Percentiles rank a stretch among this genome's conserved stretches.
These are phyloP conservation scores for Drosophila monieri DNA, from an alignment of 2,888 invertebrate genomes.

Conservation along the genomic window DNA sequence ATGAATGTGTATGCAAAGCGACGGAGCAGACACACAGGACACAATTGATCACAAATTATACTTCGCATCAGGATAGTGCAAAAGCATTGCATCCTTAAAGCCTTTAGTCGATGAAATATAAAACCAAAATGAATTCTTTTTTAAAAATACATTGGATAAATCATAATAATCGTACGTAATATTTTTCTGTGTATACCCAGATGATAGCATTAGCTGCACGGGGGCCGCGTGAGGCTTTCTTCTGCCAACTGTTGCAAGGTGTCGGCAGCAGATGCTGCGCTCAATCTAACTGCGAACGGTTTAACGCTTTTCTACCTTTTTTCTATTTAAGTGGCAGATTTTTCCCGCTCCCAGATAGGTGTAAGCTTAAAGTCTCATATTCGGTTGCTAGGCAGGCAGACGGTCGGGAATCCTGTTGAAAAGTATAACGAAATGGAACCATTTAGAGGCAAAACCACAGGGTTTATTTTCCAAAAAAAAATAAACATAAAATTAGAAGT, in stretches of 20 bases:
- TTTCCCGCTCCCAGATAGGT: conserved; percentile 18
- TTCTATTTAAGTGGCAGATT: conserved; percentile 12
- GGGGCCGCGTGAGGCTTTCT: conserved; percentile 43
- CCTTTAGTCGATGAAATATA: neutral
- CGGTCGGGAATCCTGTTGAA: conserved; percentile 23
- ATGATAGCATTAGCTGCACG: conserved; percentile 67
- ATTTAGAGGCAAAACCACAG: neutral
- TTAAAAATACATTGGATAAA: too few relatives aligned
- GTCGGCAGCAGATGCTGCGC: conserved; percentile 72
- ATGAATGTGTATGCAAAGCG: conserved; percentile 58
- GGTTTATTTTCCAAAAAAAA: neutral
- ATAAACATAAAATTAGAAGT: neutral
- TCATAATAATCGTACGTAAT: too few relatives aligned
- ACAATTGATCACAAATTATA: neutral
- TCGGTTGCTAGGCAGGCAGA: conserved; percentile 51
- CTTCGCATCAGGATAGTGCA: neutral
- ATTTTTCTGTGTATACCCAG: conserved; percentile 7
- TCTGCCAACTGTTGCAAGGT: conserved; percentile 64
- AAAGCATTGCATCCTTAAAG: too few relatives aligned
- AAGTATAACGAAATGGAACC: conserved; percentile 3
- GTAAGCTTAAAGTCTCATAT: conserved; percentile 56
- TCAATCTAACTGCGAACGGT: conserved; percentile 66
- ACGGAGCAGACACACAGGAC: conserved; percentile 9
- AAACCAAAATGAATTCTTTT: too few relatives aligned
- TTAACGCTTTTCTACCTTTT: conserved; percentile 60